Conservation (phyloP, 2,797 vertebrate species). For the Sebastiscus tertius region DNA sequence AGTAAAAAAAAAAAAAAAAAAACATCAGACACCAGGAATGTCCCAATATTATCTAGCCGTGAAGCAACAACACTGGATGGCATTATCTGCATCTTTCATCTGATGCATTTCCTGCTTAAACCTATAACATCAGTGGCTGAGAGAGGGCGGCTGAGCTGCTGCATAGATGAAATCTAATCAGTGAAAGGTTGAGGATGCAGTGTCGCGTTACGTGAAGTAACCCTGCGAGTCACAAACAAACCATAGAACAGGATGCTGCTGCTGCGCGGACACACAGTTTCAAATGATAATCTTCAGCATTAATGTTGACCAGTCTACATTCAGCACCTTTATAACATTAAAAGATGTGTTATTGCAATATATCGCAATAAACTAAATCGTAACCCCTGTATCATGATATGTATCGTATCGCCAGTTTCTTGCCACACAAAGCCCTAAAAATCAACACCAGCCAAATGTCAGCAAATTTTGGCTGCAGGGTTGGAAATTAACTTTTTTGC, state of each 20-base stretch:
- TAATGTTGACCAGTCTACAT: neutral
- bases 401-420: too few relatives aligned
- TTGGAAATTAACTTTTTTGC: too few relatives aligned
- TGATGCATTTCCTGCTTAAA: constrained; percentile 36
- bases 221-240: constrained; percentile 38
- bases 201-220: constrained; percentile 58
- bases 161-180: constrained; percentile 57
- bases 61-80: neutral
- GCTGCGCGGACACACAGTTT: neutral
- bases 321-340: neutral
- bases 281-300: neutral
- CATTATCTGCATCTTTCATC: constrained; percentile 32
- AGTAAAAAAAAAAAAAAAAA: neutral
- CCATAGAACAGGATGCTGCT: constrained; percentile 32
- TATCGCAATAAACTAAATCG: too few relatives aligned
- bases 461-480: neutral
- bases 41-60: neutral
- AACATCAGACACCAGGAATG: neutral
- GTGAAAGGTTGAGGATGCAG: constrained; percentile 31
- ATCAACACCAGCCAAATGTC: neutral
- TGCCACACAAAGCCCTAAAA: too few relatives aligned
- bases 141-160: constrained; percentile 24
- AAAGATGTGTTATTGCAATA: neutral
- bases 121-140: constrained; percentile 13
- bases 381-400: too few relatives aligned